Evolutionary conservation across 2,797 vertebrate species (phyloP).

Genomic region (Periophthalmus magnuspinnatus): DNA sequence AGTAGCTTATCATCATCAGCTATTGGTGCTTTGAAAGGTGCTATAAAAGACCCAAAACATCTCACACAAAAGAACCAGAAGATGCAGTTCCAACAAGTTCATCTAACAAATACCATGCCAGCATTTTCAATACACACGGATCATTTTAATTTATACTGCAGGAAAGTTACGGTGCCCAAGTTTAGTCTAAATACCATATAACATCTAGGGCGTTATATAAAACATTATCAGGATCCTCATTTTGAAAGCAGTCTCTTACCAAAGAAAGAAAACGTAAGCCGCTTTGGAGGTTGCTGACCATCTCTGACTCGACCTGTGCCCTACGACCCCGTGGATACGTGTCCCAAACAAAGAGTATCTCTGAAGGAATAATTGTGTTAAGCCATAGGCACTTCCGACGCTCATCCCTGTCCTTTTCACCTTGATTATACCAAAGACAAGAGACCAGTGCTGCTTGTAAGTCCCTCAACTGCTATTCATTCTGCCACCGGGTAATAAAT

Average conservation of each 20-base stretch:
- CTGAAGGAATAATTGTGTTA: slow-evolving; percentile 12
- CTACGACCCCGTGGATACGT: neutral
- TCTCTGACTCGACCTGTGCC: neutral
- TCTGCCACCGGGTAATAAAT: slow-evolving; percentile 44
- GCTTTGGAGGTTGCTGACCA: neutral
- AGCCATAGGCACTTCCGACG: slow-evolving; percentile 22
- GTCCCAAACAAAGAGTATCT: slow-evolving; percentile 5
- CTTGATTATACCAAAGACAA: slow-evolving; percentile 51
- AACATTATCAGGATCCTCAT: neutral
- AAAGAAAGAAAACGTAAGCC: neutral
- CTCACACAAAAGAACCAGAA: no score
- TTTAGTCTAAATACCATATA: neutral
- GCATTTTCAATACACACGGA: no score
- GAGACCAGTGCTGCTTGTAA: slow-evolving; percentile 29
- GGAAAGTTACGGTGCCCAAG: neutral
- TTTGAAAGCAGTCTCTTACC: neutral
- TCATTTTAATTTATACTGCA: neutral
- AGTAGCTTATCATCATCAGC: no score
- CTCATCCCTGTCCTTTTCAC: slow-evolving; percentile 38
- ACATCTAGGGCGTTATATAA: neutral
- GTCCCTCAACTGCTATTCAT: slow-evolving; percentile 44
- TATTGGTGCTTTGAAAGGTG: no score
- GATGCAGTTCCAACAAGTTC: no score
- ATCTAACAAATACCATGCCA: no score
- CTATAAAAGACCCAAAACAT: no score